Evolutionary conservation across 2,113 vertebrate species (phyloP), one percentile per base, ranked within the genome.

Genomic region (Rhynchopsitta pachyrhyncha): DNA sequence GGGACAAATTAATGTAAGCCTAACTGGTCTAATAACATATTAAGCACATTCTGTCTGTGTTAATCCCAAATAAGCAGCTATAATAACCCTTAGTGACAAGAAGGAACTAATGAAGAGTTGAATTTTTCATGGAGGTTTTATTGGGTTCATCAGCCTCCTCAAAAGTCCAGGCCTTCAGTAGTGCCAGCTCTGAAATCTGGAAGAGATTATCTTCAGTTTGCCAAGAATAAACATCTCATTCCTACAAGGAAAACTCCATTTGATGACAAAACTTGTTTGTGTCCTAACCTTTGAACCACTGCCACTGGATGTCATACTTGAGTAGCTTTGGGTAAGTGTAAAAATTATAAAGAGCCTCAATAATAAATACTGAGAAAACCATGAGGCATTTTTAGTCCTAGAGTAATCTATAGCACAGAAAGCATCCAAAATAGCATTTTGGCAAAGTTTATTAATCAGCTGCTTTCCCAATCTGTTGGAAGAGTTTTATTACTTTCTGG

Each of bases 91-190:
- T 62, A 82, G 88, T 95, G 96, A 96, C 93, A 96, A 85, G 86
- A 37, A 95, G 57, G 81, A 94, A 87, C 81, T 94, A 93, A 96
- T 85, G 81, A 96, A 93, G 76, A 93, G 83, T 2, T 89, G 90
- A 93, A 95, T 95, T 96, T 95, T 96, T 96, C 88, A 92, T 60
- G 84, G 93, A 70, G 70, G 33, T 94, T 95, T 96, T 89, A 83
- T 91, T 92, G 86, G 53, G 77, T 92, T 92, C 91, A 87, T 88
- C 90, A 89, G 62, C 81, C 66, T 88, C 46, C 74, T 93, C 81
- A 66, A 46, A 96, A 93, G 49, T 87, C 91, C 39, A 87, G 53
- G 53, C 75, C 83, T 85, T 90, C 74, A 91, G 66, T 91, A 70
- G 22, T 33, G 49, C 66, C 86, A 93, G 83, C 81, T 91, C 86